phyloP scores from a whole-genome alignment of 2,888 invertebrate genomes.

The Pyrgus malvae region DNA sequence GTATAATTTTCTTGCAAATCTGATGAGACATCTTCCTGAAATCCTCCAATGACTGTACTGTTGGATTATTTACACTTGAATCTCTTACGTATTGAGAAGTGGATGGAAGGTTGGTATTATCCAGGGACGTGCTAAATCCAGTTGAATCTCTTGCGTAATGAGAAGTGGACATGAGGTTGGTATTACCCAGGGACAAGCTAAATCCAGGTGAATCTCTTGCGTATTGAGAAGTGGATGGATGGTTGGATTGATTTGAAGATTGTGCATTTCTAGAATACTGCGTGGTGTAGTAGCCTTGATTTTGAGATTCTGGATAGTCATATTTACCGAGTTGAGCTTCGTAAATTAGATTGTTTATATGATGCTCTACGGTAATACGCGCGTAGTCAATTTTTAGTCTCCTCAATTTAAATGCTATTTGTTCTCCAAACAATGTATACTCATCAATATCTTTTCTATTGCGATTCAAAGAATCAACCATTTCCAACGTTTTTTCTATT shows the following conservation, averaged over 20 bases:
- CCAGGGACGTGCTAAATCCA: too few species aligned
- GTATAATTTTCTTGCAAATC: not conserved
- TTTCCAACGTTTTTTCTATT: conserved; percentile 1
- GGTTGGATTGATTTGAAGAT: not conserved
- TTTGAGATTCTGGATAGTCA: not conserved
- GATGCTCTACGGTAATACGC: not conserved
- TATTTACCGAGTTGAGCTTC: not conserved
- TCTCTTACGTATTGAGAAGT: conserved; percentile 1
- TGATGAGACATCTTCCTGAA: not conserved
- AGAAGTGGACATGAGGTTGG: not conserved
- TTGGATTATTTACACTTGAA: not conserved
- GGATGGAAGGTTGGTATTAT: not conserved
- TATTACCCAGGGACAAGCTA: too few species aligned
- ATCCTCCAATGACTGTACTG: conserved; percentile 1
- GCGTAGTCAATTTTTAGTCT: not conserved
- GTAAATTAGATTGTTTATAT: not conserved
- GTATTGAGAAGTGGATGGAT: conserved; percentile 2
- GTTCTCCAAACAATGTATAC: conserved; percentile 2
- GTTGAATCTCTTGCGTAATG: not conserved
- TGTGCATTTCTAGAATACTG: not conserved
- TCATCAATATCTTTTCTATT: not conserved
- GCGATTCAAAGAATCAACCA: conserved; percentile 1
- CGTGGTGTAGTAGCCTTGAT: not conserved
- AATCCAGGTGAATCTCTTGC: not conserved
- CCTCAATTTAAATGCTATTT: not conserved